Base-by-base conservation (phyloP, 2,888 invertebrate genomes). In the Drosophila gaucha region DNA sequence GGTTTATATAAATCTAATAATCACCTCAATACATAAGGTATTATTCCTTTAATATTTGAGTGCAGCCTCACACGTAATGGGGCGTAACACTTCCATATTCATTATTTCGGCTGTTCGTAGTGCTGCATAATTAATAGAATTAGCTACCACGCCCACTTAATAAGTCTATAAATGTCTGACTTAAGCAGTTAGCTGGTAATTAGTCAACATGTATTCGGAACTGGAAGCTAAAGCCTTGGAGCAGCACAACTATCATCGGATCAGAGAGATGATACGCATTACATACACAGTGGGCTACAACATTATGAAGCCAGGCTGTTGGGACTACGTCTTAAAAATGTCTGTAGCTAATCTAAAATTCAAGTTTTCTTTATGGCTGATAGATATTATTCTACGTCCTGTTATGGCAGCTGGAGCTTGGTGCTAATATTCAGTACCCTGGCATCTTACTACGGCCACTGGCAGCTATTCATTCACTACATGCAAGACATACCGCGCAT, bases 391-490 rank as follows among this genome's bases (percentile, higher is more conserved):
- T 10, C 22, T 36, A 8, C 24, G 31, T 30, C 12, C 6, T n/a
- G 9, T 12, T n/a, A 9, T 3, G 12, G 9, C 30, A 89, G 89
- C 36, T 67, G 89, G 68, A 82, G 84, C 44, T 6, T 89, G 12
- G 14, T 87, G 10, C 66, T 89, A 0, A 62, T 80, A 3, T 18
- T 70, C 1, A 39, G 55, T 35, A 68, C 76, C n/a, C 4, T 72
- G 9, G 18, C 72, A 0, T 74, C 89, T 1, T 59, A 88, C n/a
- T 89, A 86, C 49, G 90, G 86, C 0, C 89, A 89, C 18, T 86
- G 70, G 73, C 44, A 71, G 18, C 70, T 77, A 22, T 50, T 78
- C 12, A 22, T 63, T 6, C 59, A 59, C 24, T 71, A 82, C 22
- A 44, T 86, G 2, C n/a, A 47, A 9, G 77, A 90, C 31, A 71